Base-by-base conservation (phyloP, 2,113 vertebrate species). In the Petrocephalus microphthalmus region DNA sequence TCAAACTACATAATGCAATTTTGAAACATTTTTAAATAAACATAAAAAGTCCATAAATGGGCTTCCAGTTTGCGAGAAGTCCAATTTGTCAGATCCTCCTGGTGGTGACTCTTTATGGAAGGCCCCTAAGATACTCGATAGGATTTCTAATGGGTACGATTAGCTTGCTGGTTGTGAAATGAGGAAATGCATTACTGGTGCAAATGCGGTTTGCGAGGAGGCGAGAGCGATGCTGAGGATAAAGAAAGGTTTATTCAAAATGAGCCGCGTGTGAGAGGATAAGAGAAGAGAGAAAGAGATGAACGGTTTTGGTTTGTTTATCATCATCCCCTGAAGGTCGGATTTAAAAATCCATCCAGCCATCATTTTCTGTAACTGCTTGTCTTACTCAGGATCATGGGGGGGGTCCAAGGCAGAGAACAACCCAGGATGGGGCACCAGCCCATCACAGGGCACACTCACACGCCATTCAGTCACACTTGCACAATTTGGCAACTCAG, bases 11-110 rank as follows among this genome's bases (percentile, higher is more conserved):
- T 85, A 37, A 54, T 85, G 7, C 7, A 78, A 33, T 29, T 37
- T 85, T 56, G 25, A 56, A 15, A 85, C 13, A 85, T 85, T 85
- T 85, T 84, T 29, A 51, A 84, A 84, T 25, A 51, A 84, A 84
- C 1, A 2, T 51, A 19, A 2, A 84, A 84, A 84, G 45, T 85
- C 25, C 52, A 7, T 85, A 29, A 85, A 29, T 85, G 22, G 15
- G 17, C 19, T 20, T 53, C 52, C 49, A 85, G 17, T 29, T 56
- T 85, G 49, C 22, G 7, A 52, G 20, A 19, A 84, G 45, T 8
- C 17, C 47, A n/a, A 52, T 84, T 52, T 51, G 45, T 45, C 47
- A n/a, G 2, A 22, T 47, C 74, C 25, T 85, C 45, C 83, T 51
- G 17, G 83, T 7, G 4, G 6, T 2, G n/a, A 15, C 52, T 20